These are phyloP conservation scores for Cremastobaeus sp. DNA, from an alignment of 2,888 invertebrate genomes.

Conservation along the genomic window DNA sequence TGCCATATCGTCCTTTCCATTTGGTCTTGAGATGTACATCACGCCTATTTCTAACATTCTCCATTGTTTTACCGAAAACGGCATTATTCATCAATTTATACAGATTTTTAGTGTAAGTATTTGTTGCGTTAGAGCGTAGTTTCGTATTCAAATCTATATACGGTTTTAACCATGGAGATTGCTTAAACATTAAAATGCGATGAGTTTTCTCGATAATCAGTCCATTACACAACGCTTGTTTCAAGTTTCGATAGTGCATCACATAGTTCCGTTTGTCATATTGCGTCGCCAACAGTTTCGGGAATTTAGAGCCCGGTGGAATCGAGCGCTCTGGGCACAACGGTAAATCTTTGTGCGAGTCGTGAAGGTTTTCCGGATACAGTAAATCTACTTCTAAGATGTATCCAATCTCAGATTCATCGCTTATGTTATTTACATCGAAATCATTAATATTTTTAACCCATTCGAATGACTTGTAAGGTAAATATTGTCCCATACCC, in stretches of 20 bases:
- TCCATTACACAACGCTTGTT: constrained; percentile 65
- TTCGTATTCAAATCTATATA: constrained; percentile 67
- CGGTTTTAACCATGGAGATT: constrained; percentile 68
- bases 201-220: constrained; percentile 65
- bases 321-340: background rate
- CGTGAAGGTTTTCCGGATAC: background rate
- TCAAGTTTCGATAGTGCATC: constrained; percentile 70
- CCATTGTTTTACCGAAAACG: constrained; percentile 42
- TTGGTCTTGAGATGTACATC: background rate
- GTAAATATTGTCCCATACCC: too few species aligned
- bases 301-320: background rate
- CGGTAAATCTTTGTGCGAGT: background rate
- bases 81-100: constrained; percentile 57
- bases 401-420: background rate
- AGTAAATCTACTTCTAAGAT: constrained; percentile 6
- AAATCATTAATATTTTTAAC: too few species aligned
- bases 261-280: constrained; percentile 61
- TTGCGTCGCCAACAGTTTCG: constrained; percentile 7
- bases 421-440: too few species aligned
- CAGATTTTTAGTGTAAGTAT: constrained; percentile 65
- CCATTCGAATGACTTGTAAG: too few species aligned
- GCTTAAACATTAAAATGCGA: constrained; percentile 69
- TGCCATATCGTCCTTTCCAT: constrained; percentile 11
- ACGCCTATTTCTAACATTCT: constrained; percentile 76
- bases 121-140: constrained; percentile 67